Percentiles rank a stretch among this genome's conserved stretches.
These are phyloP conservation scores for Catagonus wagneri DNA, from an alignment of 2,113 vertebrate species.

Conservation along the genomic window DNA sequence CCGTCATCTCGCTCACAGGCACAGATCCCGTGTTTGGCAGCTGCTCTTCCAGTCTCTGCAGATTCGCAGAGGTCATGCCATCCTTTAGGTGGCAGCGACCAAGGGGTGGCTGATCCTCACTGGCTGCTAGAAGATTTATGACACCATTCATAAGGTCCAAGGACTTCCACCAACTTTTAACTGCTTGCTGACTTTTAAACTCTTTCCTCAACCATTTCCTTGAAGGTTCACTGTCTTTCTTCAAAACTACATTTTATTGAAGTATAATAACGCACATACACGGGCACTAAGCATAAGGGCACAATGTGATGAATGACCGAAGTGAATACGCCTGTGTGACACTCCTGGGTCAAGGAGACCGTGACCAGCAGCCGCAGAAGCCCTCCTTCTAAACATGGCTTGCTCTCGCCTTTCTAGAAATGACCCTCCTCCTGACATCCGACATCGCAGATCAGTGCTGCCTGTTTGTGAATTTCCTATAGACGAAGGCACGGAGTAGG, in stretches of 20 bases:
- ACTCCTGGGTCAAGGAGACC: background rate
- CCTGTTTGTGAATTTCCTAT: constrained; percentile 18
- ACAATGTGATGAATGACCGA: background rate
- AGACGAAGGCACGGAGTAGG: background rate
- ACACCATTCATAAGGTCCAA: constrained; percentile 15
- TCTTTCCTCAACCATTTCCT: constrained; percentile 37
- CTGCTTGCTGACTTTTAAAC: background rate
- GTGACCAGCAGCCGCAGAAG: background rate
- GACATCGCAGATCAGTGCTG: background rate
- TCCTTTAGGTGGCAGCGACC: background rate
- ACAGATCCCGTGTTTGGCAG: background rate
- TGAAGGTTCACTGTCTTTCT: background rate
- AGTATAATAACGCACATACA: background rate
- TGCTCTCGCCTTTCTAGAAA: background rate
- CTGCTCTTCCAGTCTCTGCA: background rate
- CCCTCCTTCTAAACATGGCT: background rate
- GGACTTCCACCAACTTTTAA: constrained; percentile 4
- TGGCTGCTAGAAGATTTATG: background rate
- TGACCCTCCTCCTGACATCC: background rate
- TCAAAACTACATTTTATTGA: background rate
- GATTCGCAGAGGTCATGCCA: background rate
- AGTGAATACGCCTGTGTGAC: background rate
- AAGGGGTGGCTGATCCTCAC: background rate
- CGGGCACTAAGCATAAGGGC: background rate
- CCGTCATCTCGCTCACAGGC: background rate